phyloP scores from a whole-genome alignment of 2,113 vertebrate species.

The Nanger granti region DNA sequence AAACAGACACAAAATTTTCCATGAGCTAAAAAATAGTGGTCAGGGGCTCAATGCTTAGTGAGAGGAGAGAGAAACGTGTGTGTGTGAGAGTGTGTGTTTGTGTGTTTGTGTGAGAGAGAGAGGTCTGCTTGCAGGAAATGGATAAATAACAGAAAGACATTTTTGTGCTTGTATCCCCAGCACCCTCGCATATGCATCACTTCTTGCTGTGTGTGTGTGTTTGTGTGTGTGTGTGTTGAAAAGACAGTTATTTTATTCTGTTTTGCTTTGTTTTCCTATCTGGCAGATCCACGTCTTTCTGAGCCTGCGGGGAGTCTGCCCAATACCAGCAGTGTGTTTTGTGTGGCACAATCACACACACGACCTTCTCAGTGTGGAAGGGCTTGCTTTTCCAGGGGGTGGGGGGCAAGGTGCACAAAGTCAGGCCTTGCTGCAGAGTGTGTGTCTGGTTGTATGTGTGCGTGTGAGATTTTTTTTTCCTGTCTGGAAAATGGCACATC shows the following conservation, averaged over 20 bases:
- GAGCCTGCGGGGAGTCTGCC: not conserved
- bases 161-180: not conserved
- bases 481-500: not conserved
- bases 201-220: not conserved
- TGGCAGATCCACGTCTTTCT: not conserved
- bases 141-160: not conserved
- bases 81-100: not conserved
- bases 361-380: not conserved
- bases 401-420: fast-evolving
- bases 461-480: not conserved
- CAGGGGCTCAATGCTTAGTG: not conserved
- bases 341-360: not conserved
- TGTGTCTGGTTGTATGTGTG: not conserved
- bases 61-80: not conserved
- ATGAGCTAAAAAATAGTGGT: not conserved
- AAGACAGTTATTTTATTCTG: not conserved
- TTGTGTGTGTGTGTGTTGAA: not conserved
- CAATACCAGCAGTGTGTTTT: not conserved
- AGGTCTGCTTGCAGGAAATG: not conserved
- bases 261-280: not conserved
- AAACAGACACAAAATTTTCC: not conserved
- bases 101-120: fast-evolving
- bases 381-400: not conserved
- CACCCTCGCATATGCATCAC: fast-evolving
- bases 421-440: not conserved